A percentile compares a stretch with the other conserved stretches of the same genome.
Evolutionary conservation across 2,888 invertebrate species (phyloP).

Genomic region (Sesia apiformis): DNA sequence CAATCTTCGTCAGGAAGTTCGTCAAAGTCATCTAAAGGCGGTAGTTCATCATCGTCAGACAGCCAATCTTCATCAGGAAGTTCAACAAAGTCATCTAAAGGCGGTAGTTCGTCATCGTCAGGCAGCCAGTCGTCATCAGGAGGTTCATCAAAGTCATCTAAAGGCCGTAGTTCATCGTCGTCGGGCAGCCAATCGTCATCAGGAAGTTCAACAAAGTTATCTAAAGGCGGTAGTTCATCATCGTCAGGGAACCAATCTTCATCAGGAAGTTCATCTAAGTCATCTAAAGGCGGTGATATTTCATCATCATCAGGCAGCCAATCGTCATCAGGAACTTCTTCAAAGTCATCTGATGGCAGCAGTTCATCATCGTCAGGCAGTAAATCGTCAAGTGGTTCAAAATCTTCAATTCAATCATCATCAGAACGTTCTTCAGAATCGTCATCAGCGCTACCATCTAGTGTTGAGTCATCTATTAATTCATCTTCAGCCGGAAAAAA

Average conservation of each 20-base stretch:
- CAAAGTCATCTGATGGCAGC: background rate
- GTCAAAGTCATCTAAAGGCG: background rate
- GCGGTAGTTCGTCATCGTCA: too few relatives aligned
- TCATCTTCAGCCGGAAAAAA: background rate
- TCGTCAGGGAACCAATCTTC: background rate
- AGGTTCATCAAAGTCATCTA: too few relatives aligned
- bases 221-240: background rate
- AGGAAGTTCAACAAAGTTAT: background rate
- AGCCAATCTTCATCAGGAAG: background rate
- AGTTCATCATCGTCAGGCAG: background rate
- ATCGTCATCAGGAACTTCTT: background rate
- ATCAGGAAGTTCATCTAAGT: background rate
- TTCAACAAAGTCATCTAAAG: too few relatives aligned
- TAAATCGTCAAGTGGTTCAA: background rate
- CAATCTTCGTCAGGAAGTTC: background rate
- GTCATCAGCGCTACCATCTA: too few relatives aligned
- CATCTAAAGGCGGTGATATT: background rate
- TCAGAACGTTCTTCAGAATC: background rate
- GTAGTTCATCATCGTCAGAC: background rate
- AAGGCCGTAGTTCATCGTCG: too few relatives aligned
- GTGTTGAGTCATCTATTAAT: background rate
- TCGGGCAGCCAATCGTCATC: background rate
- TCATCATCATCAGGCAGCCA: background rate
- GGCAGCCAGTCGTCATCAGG: too few relatives aligned
- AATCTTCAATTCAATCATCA: background rate